Evolutionary conservation across 2,797 vertebrate species (phyloP), one percentile per base, ranked within the genome.

Genomic region (Macrochelys suwanniensis): DNA sequence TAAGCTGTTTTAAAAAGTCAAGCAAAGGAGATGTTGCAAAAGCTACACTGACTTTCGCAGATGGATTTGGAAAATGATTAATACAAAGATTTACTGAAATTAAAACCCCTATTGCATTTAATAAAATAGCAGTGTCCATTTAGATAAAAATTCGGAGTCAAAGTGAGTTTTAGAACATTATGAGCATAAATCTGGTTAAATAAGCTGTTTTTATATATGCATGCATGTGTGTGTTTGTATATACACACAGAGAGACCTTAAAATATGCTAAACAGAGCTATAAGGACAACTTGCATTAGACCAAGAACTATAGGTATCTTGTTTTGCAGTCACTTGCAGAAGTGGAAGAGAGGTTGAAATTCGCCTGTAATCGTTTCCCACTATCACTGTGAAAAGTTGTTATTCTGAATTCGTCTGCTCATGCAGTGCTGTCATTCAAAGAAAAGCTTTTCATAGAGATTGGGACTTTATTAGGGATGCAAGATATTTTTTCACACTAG

Each of bases 271-370:
- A 86, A 54, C 5, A 47, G 90, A 88, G 74, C 54, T 86, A 59
- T 5, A 85, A 94, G 76, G 56, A 90, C 87, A 89, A 65, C 87
- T 93, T 83, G 50, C 51, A 92, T 88, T 88, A 81, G 57, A 84
- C 11, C 68, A 85, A 80, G 56, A 87, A 74, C 8, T 23, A 53
- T 56, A 80, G 81, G 57, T 82, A 80, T 53, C 56, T 80, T 91
- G 76, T 61, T 49, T 78, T 85, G 54, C 68, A 80, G 19, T 19
- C 89, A 81, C 86, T 95, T 88, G 86, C 68, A 45, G 86, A 93
- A 93, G 85, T 87, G 93, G 83, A 92, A 80, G 80, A 71, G 85
- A 92, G 68, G 80, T 96, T 96, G 89, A 95, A 86, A 57, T 79
- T 89, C 92, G 65, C 89, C 79, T 92, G 59, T 84, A 83, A 79